Evolutionary conservation across 1,140 invertebrate species (phyloP).

Genomic region (Drosophila triauraria): DNA sequence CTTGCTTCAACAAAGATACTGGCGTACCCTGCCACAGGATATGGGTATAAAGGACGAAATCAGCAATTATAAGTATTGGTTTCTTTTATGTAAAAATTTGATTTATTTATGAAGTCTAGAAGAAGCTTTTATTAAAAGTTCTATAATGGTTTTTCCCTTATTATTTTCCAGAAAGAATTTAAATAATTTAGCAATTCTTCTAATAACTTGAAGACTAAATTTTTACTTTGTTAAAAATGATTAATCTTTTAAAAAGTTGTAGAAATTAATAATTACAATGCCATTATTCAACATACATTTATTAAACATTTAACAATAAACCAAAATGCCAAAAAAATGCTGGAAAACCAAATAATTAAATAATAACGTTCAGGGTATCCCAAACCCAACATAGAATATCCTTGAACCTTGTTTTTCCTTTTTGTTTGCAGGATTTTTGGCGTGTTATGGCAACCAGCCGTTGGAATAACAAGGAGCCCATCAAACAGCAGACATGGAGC

Average conservation of each 20-base stretch:
- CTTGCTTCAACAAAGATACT: conserved; percentile 29
- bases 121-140: background rate
- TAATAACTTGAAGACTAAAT: too few relatives aligned
- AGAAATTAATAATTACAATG: background rate
- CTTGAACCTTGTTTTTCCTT: background rate
- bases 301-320: background rate
- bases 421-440: conserved; percentile 13
- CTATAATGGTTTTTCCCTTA: background rate
- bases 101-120: background rate
- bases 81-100: too few relatives aligned
- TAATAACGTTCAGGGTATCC: background rate
- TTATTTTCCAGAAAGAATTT: background rate
- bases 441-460: conserved; percentile 58
- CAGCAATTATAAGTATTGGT: too few relatives aligned
- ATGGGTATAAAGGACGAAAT: background rate
- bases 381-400: too few relatives aligned
- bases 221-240: too few relatives aligned
- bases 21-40: background rate
- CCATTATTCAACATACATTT: background rate
- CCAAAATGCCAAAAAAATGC: background rate
- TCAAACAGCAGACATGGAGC: conserved; percentile 7
- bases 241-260: too few relatives aligned
- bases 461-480: conserved; percentile 29
- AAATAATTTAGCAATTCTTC: background rate
- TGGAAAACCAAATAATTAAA: background rate